Percentiles rank a stretch among this genome's conserved stretches.
These are phyloP conservation scores for Cephus cinctus DNA, from an alignment of 1,140 invertebrate species.

Conservation along the genomic window DNA sequence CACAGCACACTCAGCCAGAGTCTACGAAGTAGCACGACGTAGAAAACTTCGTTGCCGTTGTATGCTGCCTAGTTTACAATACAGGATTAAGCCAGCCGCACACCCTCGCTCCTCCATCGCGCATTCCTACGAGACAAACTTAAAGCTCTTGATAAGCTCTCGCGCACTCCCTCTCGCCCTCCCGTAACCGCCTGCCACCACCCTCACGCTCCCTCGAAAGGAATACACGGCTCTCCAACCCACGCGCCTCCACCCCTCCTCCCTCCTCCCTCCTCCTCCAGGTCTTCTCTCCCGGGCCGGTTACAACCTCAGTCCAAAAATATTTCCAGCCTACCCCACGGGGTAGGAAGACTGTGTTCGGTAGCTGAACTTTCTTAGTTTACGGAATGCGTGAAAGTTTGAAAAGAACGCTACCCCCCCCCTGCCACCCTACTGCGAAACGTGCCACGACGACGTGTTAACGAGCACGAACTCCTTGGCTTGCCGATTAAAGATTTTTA, in stretches of 20 bases:
- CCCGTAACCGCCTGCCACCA: too few species aligned
- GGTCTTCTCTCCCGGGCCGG: too few species aligned
- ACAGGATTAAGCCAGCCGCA: constrained; percentile 43
- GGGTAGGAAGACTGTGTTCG: too few species aligned
- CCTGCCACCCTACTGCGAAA: too few species aligned
- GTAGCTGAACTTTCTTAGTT: too few species aligned
- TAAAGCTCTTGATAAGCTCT: constrained; percentile 3
- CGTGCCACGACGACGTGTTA: too few species aligned
- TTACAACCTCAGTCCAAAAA: too few species aligned
- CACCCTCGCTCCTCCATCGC: constrained; percentile 14
- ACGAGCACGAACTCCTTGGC: too few species aligned
- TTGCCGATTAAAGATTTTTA: too few species aligned
- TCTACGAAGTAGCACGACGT: constrained; percentile 15
- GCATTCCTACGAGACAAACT: constrained; percentile 12
- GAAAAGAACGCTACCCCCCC: too few species aligned
- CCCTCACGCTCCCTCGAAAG: constrained; percentile 25
- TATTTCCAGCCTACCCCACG: too few species aligned
- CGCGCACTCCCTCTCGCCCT: neutral
- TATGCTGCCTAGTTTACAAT: constrained; percentile 49
- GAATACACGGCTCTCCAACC: constrained; percentile 11
- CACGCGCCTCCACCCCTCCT: constrained; percentile 3
- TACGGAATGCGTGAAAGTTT: too few species aligned
- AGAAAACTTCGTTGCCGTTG: constrained; percentile 39
- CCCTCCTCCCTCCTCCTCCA: constrained; percentile 9
- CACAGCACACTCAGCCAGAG: neutral